phyloP scores from a whole-genome alignment of 2,113 vertebrate genomes.

The Acinonyx jubatus region DNA sequence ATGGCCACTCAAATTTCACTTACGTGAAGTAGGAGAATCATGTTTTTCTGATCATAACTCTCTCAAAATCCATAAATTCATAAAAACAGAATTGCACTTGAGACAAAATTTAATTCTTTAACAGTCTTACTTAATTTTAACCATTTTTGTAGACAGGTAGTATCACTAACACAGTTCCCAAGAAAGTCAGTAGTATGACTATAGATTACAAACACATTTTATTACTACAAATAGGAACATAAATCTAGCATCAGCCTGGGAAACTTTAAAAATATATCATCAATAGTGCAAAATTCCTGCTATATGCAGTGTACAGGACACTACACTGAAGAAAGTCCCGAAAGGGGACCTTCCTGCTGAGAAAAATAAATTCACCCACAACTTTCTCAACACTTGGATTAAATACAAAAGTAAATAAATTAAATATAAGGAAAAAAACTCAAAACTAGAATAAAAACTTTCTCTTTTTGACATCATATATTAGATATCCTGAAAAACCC shows the following conservation, averaged over 20 bases:
- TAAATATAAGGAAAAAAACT: neutral
- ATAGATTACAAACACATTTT: neutral
- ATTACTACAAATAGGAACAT: neutral
- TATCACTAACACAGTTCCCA: neutral
- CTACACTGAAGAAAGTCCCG: neutral
- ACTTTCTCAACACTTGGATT: neutral
- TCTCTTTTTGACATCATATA: neutral
- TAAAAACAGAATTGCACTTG: conserved; percentile 24
- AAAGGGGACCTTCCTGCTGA: neutral
- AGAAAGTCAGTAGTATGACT: neutral
- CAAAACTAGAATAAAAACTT: neutral
- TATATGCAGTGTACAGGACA: neutral
- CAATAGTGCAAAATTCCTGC: neutral
- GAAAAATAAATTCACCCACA: neutral
- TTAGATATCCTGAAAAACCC: neutral
- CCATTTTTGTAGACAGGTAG: neutral
- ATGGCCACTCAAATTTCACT: conserved; percentile 12
- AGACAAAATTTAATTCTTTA: conserved; percentile 25
- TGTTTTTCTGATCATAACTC: neutral
- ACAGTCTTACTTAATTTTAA: conserved; percentile 31
- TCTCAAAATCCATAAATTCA: conserved; percentile 17
- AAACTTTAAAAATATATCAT: neutral
- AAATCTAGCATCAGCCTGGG: neutral
- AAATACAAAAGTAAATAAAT: conserved; percentile 9
- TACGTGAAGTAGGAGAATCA: conserved; percentile 21